Evolutionary conservation across 1,140 invertebrate species (phyloP).

Genomic region (Drosophila yakuba): DNA sequence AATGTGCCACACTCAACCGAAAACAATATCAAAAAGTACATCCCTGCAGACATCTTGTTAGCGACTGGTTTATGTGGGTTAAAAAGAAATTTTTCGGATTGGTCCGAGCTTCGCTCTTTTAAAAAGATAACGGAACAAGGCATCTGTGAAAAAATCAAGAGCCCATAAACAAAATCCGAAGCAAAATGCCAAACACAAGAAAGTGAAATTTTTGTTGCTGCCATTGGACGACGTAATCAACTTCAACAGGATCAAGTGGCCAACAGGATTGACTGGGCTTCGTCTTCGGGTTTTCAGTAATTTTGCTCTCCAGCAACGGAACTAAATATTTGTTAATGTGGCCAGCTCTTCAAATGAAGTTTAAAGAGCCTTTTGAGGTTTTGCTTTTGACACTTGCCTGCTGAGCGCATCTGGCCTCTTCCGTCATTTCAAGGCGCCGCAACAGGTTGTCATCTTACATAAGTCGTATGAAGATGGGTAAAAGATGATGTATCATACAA

Average conservation of each 20-base stretch:
- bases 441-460: slow-evolving; percentile 31
- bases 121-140: slow-evolving; percentile 59
- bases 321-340: slow-evolving; percentile 54
- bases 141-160: slow-evolving; percentile 44
- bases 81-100: slow-evolving; percentile 70
- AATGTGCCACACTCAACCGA: slow-evolving; percentile 18
- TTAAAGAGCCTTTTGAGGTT: slow-evolving; percentile 45
- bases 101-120: slow-evolving; percentile 3
- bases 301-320: slow-evolving; percentile 42
- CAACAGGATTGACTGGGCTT: slow-evolving; percentile 73
- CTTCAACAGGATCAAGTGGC: slow-evolving; percentile 77
- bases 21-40: slow-evolving; percentile 12
- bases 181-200: slow-evolving; percentile 44
- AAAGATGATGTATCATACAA: neutral
- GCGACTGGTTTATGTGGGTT: slow-evolving; percentile 78
- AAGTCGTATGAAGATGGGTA: slow-evolving; percentile 12
- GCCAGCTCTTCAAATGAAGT: slow-evolving; percentile 56
- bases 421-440: slow-evolving; percentile 43
- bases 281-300: slow-evolving; percentile 29
- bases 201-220: slow-evolving; percentile 67
- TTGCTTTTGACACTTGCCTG: slow-evolving; percentile 40
- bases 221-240: slow-evolving; percentile 71
- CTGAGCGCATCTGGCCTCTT: slow-evolving; percentile 14
- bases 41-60: slow-evolving; percentile 42
- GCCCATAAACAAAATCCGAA: slow-evolving; percentile 23